Evolutionary conservation across 2,113 vertebrate genomes (phyloP), one percentile per base, ranked within the genome.

Genomic region (Donacobius atricapilla): DNA sequence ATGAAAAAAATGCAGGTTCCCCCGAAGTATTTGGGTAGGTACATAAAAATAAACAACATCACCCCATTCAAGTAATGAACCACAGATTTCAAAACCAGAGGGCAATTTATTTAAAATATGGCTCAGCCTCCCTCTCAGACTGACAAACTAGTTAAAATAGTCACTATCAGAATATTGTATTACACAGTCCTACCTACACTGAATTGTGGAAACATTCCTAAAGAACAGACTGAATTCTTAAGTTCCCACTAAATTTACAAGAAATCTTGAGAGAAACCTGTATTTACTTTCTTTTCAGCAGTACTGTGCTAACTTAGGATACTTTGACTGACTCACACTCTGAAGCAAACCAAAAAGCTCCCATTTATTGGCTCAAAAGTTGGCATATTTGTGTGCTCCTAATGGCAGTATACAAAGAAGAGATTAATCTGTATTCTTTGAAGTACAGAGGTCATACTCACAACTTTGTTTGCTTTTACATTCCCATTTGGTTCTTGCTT

Each of bases 401-500:
- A 56, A 53, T 33, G 7, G 3, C 45, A 11, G 16, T 37, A 76
- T 56, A 16, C 19, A 70, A 83, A 25, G 14, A 42, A 83, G 33
- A 77, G 12, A 61, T 13, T 4, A 69, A 83, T 56, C 53, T 61
- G 14, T 30, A 51, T 65, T 65, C 20, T 39, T 47, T 2, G 2
- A 60, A 23, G 45, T 23, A 39, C 15, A 47, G 57, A 76, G 42
- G 15, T 39, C 37, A 72, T 79, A 98, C 98, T 98, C 76, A 99
- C 99, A 97, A 98, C 97, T 99, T 99, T 99, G 93, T 95, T 98
- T 75, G 97, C 91, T 97, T 99, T 99, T 92, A 98, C 98, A 78
- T 98, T 99, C 79, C 99, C 99, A 82, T 99, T 99, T 63, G 98
- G 95, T 89, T 99, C 99, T 57, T 98, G 98, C 94, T 99, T 99